Conservation (phyloP, 1,140 invertebrate species). For the Caenorhabditis tropicalis region DNA sequence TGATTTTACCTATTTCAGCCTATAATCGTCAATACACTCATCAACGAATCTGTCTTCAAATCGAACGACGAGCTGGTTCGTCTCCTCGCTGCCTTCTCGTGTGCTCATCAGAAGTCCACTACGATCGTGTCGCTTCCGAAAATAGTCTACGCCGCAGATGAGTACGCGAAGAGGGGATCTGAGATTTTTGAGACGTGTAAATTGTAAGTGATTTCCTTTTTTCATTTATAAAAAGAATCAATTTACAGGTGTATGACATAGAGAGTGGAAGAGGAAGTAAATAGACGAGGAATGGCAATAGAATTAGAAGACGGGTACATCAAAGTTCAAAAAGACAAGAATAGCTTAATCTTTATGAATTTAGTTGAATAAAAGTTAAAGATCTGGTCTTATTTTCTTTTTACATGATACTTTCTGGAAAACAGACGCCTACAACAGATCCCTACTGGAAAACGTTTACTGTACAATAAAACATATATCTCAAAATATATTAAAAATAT, state of each 20-base stretch:
- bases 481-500: no score
- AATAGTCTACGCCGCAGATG: slow-evolving; percentile 55
- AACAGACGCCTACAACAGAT: no score
- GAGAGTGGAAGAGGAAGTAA: neutral
- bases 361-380: no score
- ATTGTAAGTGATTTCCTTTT: neutral
- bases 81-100: slow-evolving; percentile 37
- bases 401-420: no score
- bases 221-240: neutral
- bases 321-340: neutral
- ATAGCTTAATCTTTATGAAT: slow-evolving; percentile 47
- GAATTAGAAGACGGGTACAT: slow-evolving; percentile 37
- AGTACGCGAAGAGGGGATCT: slow-evolving; percentile 55
- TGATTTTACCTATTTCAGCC: no score
- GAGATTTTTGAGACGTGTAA: slow-evolving; percentile 22
- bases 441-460: no score
- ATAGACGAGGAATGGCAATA: neutral
- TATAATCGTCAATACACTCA: neutral
- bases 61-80: neutral
- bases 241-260: neutral
- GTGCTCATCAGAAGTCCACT: slow-evolving; percentile 20
- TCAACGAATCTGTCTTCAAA: neutral
- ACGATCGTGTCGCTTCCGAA: slow-evolving; percentile 45
- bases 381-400: no score
- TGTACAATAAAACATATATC: no score